Percentiles rank a stretch among this genome's conserved stretches.
These are phyloP conservation scores for Aptenodytes patagonicus DNA, from an alignment of 2,113 vertebrate genomes.

Conservation along the genomic window DNA sequence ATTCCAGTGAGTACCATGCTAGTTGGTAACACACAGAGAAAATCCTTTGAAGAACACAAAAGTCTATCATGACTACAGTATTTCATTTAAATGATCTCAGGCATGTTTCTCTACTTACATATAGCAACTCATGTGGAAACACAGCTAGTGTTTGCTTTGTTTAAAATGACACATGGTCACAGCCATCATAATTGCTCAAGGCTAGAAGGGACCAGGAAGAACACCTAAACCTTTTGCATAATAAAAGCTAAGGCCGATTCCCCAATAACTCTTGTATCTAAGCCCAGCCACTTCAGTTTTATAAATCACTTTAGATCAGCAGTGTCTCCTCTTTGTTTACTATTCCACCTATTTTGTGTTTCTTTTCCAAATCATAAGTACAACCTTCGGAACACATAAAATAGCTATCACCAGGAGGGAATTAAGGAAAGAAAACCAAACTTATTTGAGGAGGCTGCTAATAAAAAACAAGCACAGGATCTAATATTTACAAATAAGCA, in stretches of 20 bases:
- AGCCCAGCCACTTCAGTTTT: neutral
- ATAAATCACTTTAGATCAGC: neutral
- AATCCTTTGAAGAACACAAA: neutral
- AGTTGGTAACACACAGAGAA: neutral
- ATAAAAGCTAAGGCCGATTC: neutral
- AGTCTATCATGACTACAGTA: neutral
- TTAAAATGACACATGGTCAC: neutral
- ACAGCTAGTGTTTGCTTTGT: neutral
- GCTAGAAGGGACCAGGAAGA: neutral
- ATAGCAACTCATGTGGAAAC: neutral
- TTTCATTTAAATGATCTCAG: neutral
- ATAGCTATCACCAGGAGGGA: neutral
- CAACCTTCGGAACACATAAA: neutral
- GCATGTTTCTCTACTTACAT: neutral
- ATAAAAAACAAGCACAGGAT: neutral
- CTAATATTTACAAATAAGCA: neutral
- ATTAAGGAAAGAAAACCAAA: neutral
- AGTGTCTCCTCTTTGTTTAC: neutral
- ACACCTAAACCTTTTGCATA: neutral
- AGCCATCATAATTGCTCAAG: neutral
- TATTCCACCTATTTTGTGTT: neutral
- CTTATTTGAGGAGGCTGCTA: neutral
- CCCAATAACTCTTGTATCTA: neutral
- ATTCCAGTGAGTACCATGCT: neutral
- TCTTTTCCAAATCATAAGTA: neutral